Evolutionary conservation across 2,888 invertebrate genomes (phyloP).

Genomic region (Diloba caeruleocephala): DNA sequence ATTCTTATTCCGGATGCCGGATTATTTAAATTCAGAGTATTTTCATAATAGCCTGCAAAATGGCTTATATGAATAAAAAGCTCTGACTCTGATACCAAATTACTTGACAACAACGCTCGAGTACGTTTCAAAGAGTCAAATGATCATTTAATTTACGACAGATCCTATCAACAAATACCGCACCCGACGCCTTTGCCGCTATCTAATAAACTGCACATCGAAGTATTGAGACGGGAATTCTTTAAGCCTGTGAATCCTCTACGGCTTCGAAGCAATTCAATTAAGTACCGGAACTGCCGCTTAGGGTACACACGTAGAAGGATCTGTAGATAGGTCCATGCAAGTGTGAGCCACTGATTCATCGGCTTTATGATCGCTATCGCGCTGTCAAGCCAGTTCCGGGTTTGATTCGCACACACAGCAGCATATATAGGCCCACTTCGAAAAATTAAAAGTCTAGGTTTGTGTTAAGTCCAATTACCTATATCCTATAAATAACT

Average conservation of each 20-base stretch:
- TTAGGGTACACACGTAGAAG: background rate
- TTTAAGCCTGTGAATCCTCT: slow-evolving; percentile 42
- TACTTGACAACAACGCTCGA: background rate
- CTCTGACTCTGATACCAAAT: no score
- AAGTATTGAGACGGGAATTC: slow-evolving; percentile 41
- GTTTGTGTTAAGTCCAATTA: no score
- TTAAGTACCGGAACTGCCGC: slow-evolving; percentile 34
- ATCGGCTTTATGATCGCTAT: no score
- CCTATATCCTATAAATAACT: no score
- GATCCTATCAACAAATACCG: slow-evolving; percentile 39
- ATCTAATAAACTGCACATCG: slow-evolving; percentile 45
- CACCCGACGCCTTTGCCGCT: slow-evolving; percentile 10
- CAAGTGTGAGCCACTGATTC: background rate
- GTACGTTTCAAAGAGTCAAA: slow-evolving; percentile 8
- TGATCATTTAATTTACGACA: slow-evolving; percentile 16
- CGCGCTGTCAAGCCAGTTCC: no score
- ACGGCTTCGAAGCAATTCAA: slow-evolving; percentile 50
- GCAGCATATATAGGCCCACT: no score
- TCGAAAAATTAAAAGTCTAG: no score
- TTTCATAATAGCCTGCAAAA: no score
- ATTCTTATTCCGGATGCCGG: no score
- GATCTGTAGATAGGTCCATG: background rate
- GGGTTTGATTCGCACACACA: no score
- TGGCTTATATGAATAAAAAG: no score
- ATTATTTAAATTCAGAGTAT: no score